phyloP scores from a whole-genome alignment of 1,140 invertebrate genomes.

The Metopolophium dirhodum region DNA sequence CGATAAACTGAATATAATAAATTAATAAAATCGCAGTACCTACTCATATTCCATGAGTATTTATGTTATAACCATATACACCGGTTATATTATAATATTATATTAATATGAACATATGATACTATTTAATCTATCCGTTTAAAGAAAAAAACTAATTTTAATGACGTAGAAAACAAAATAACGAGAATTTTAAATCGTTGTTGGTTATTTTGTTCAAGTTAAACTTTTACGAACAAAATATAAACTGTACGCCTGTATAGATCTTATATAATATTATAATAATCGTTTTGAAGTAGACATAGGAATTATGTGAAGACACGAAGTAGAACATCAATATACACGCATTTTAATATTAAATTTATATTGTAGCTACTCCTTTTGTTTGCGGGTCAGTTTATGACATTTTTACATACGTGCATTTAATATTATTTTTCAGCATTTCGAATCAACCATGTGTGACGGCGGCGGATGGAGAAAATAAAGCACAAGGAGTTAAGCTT shows the following conservation, averaged over 20 bases:
- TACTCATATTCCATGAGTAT: too few relatives aligned
- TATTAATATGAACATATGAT: background rate
- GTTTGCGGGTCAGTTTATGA: background rate
- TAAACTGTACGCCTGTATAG: background rate
- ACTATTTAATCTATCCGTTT: background rate
- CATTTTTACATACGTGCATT: background rate
- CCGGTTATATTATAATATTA: too few relatives aligned
- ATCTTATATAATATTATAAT: background rate
- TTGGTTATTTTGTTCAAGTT: background rate
- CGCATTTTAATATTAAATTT: background rate
- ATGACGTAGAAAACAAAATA: background rate
- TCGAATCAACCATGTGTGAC: constrained; percentile 21
- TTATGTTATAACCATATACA: too few relatives aligned
- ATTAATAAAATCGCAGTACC: too few relatives aligned
- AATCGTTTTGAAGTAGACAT: background rate
- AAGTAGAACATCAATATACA: background rate
- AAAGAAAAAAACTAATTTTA: background rate
- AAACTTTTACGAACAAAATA: background rate
- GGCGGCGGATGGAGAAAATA: background rate
- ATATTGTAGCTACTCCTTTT: background rate
- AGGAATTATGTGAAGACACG: background rate
- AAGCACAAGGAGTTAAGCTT: background rate
- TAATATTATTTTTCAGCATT: constrained; percentile 11
- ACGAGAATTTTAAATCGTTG: background rate
- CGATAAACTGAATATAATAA: too few relatives aligned